Base-by-base conservation (phyloP, 2,113 vertebrate genomes). In the Spea multiplicata region DNA sequence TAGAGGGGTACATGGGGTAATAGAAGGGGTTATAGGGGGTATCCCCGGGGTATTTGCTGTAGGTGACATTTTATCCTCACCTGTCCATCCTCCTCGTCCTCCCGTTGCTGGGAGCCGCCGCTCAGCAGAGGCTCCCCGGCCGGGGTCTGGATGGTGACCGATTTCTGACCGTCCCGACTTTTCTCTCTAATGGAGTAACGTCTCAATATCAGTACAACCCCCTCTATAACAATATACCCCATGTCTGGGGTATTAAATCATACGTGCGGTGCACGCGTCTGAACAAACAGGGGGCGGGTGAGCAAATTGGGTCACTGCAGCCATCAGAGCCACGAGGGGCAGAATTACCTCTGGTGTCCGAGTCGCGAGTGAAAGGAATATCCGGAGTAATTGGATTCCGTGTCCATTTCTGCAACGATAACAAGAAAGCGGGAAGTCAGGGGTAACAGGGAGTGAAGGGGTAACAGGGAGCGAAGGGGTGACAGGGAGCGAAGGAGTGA, bases 321-420 rank as follows among this genome's bases (percentile, higher is more conserved):
- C 30, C 30, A 30, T 30, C 6, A 55, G 6, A 55, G 7, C 52
- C 6, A 7, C 12, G 52, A 7, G 12, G 52, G 52, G 52, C 5
- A 5, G 44, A 14, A 7, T 9, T 13, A 68, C 66, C 66, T 68
- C 14, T 12, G 10, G 5, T 48, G 66, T 44, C 66, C 9, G 6
- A 4, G 10, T 12, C 45, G 66, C 8, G 96, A 99, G 85, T 98
- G 95, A 91, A 98, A 95, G 66, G 97, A 99, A 84, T 98, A 97
- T 70, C 95, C 96, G 46, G 97, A 99, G 84, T 98, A 97, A 0
- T 93, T 96, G 1, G 97, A 99, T 88, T 98, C 96, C 8, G 96
- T 99, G 90, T 99, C 97, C 97, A 99, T 99, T 46, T 68, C 66
- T 68, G 66, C 47, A 45, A 12, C 4, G 66, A 48, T 4, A 61